Conservation (phyloP, 2,888 invertebrate species). For the Drosophila nigricruria region DNA sequence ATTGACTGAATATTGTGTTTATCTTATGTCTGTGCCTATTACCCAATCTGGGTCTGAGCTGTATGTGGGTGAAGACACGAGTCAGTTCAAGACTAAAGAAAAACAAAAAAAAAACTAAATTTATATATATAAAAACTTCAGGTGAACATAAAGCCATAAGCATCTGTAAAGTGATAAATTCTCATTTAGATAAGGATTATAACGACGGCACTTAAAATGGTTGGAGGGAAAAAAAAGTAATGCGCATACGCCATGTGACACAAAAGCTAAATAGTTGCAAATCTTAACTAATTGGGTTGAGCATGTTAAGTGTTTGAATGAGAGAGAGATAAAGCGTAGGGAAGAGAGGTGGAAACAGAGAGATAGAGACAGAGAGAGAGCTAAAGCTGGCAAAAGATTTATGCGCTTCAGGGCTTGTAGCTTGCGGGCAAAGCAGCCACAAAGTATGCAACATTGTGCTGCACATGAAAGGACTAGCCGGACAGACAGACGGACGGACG, state of each 20-base stretch:
- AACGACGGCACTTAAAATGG: not conserved
- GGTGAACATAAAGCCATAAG: not conserved
- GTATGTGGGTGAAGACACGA: not conserved
- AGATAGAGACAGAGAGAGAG: not conserved
- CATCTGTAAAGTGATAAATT: constrained; percentile 1
- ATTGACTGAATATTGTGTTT: not conserved
- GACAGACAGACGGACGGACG: not conserved
- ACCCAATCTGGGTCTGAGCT: not conserved
- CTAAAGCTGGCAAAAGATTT: not conserved
- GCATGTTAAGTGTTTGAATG: not conserved
- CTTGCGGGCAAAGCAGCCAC: constrained; percentile 17
- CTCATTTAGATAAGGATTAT: not conserved
- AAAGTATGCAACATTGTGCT: constrained; percentile 34
- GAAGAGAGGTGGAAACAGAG: not conserved
- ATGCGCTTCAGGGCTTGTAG: not conserved
- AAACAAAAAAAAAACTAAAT: not conserved
- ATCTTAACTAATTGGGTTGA: constrained; percentile 4
- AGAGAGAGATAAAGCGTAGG: not conserved
- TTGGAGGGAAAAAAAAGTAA: constrained; percentile 11
- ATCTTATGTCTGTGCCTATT: not conserved
- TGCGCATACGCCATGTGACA: constrained; percentile 54
- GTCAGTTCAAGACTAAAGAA: no score
- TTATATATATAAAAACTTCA: not conserved
- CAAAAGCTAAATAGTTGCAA: constrained; percentile 14
- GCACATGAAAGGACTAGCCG: constrained; percentile 6